These are phyloP conservation scores for Pandemis heparana DNA, from an alignment of 2,888 invertebrate genomes.

Conservation along the genomic window DNA sequence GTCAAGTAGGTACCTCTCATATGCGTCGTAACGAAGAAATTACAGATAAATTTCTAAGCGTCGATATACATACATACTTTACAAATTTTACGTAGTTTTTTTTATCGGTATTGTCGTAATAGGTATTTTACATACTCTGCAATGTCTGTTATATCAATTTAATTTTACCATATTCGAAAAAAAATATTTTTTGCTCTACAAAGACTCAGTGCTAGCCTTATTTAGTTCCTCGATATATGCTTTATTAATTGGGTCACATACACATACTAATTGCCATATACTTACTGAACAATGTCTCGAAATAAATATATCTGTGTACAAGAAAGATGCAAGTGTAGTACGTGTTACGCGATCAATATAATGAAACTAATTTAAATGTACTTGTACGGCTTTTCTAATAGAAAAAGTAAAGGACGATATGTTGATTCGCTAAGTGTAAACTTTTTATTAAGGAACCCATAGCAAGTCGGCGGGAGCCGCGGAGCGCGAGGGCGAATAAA, in stretches of 20 bases:
- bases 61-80: too few species aligned
- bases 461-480: slow-evolving; percentile 66
- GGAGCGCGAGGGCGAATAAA: slow-evolving; percentile 77
- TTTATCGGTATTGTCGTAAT: too few species aligned
- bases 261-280: neutral
- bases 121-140: too few species aligned
- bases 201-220: too few species aligned
- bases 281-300: neutral
- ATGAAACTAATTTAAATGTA: slow-evolving; percentile 68
- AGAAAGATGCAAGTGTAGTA: neutral
- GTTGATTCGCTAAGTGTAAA: slow-evolving; percentile 78
- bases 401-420: slow-evolving; percentile 64
- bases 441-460: slow-evolving; percentile 83
- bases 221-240: too few species aligned
- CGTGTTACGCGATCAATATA: slow-evolving; percentile 62
- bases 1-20: slow-evolving; percentile 7
- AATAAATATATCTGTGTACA: too few species aligned
- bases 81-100: too few species aligned
- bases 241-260: neutral
- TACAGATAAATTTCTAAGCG: too few species aligned
- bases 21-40: too few species aligned
- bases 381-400: slow-evolving; percentile 64
- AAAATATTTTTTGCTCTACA: too few species aligned
- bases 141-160: neutral
- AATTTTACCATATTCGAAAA: neutral